Evolutionary conservation across 2,888 invertebrate species (phyloP).

Genomic region (Pyrrhia umbra): DNA sequence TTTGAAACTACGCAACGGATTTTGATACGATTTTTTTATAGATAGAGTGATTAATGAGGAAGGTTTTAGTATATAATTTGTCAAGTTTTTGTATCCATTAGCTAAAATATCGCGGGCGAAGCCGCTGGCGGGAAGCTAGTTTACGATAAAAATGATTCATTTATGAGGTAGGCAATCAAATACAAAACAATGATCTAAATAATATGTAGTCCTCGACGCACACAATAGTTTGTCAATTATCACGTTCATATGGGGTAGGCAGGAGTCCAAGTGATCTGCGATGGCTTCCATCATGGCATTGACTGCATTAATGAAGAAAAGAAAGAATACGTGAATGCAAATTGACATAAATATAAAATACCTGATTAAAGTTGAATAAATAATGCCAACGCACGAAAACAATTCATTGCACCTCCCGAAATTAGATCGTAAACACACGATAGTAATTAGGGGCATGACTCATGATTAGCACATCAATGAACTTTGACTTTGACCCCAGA

Average conservation of each 20-base stretch:
- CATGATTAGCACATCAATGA: slow-evolving; percentile 32
- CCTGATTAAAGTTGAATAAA: background rate
- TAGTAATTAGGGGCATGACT: slow-evolving; percentile 21
- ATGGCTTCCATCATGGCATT: background rate
- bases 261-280: slow-evolving; percentile 6
- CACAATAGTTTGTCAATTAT: slow-evolving; percentile 9
- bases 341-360: background rate
- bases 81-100: too few relatives aligned
- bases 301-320: background rate
- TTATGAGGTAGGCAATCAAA: background rate
- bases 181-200: slow-evolving; percentile 29
- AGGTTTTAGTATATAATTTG: too few relatives aligned
- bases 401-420: slow-evolving; percentile 20
- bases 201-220: slow-evolving; percentile 10
- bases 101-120: too few relatives aligned
- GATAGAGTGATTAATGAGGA: too few relatives aligned
- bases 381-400: slow-evolving; percentile 6
- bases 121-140: too few relatives aligned
- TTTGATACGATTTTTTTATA: too few relatives aligned
- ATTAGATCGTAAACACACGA: slow-evolving; percentile 26
- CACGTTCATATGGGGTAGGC: slow-evolving; percentile 24
- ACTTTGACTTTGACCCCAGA: slow-evolving; percentile 34
- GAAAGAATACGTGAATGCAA: background rate
- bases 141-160: slow-evolving; percentile 7
- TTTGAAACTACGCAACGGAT: too few relatives aligned